A percentile compares a stretch with the other conserved stretches of the same genome.
phyloP scores from a whole-genome alignment of 2,113 vertebrate species.

The Eclectus roratus region DNA sequence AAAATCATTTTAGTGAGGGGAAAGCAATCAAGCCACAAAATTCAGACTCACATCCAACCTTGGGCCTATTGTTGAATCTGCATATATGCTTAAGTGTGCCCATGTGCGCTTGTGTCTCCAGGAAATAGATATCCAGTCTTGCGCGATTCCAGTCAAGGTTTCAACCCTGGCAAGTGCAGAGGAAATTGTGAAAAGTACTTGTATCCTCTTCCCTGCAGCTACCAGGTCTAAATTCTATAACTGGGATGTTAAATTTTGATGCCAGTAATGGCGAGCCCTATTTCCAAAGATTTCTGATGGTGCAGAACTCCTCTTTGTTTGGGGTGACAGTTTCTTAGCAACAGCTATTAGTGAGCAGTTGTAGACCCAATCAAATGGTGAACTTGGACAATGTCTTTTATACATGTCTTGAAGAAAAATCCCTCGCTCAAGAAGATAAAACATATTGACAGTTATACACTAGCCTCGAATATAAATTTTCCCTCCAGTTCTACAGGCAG shows the following conservation, averaged over 20 bases:
- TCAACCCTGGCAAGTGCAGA: not conserved
- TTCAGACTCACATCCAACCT: not conserved
- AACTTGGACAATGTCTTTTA: conserved; percentile 65
- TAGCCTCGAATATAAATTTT: conserved; percentile 48
- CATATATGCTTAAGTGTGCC: rapidly evolving
- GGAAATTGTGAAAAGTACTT: not conserved
- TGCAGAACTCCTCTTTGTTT: conserved; percentile 62
- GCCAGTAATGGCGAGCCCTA: conserved; percentile 39
- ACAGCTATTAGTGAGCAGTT: conserved; percentile 67
- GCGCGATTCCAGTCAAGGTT: not conserved
- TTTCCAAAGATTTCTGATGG: conserved; percentile 69
- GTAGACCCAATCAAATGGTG: conserved; percentile 67
- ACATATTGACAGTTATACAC: conserved; percentile 67
- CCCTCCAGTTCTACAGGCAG: conserved; percentile 16
- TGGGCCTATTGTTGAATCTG: rapidly evolving
- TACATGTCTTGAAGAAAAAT: conserved; percentile 59
- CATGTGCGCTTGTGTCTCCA: rapidly evolving
- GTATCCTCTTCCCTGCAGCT: not conserved
- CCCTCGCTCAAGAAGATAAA: conserved; percentile 66
- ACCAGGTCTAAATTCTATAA: not conserved
- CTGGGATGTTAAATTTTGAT: not conserved
- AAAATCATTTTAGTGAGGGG: not conserved
- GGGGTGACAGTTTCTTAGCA: conserved; percentile 71
- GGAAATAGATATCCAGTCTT: not conserved
- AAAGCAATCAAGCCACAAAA: not conserved